Evolutionary conservation across 1,140 invertebrate genomes (phyloP).

Genomic region (Dolichoris vasculosae): DNA sequence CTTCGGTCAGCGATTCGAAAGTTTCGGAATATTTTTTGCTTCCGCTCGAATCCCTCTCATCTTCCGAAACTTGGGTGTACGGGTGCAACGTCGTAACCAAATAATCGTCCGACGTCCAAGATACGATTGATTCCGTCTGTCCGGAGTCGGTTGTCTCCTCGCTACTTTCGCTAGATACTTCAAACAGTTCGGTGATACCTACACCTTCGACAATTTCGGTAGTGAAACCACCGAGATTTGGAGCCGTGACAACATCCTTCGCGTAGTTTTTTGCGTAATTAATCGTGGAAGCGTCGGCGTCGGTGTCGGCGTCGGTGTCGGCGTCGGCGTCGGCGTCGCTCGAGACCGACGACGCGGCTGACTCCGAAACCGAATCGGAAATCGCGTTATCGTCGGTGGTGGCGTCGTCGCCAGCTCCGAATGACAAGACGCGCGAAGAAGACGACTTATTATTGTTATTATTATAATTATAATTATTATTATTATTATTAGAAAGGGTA

Average conservation of each 20-base stretch:
- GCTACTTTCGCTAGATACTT: neutral
- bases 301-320: neutral
- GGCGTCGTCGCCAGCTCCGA: neutral
- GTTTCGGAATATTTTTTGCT: neutral
- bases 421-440: neutral
- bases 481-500: neutral
- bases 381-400: neutral
- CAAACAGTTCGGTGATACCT: neutral
- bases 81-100: neutral
- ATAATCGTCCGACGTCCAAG: neutral
- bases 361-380: neutral
- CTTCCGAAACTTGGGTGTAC: neutral
- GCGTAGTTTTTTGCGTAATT: neutral
- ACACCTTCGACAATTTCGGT: neutral
- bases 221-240: neutral
- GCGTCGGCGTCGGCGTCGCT: neutral
- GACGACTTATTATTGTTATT: neutral
- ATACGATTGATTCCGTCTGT: neutral
- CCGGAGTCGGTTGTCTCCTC: neutral
- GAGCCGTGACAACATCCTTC: neutral
- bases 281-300: neutral
- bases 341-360: neutral
- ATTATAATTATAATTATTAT: neutral
- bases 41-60: neutral
- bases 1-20: neutral